Base-by-base conservation (phyloP, 2,888 invertebrate genomes). In the Xestia sexstrigata region DNA sequence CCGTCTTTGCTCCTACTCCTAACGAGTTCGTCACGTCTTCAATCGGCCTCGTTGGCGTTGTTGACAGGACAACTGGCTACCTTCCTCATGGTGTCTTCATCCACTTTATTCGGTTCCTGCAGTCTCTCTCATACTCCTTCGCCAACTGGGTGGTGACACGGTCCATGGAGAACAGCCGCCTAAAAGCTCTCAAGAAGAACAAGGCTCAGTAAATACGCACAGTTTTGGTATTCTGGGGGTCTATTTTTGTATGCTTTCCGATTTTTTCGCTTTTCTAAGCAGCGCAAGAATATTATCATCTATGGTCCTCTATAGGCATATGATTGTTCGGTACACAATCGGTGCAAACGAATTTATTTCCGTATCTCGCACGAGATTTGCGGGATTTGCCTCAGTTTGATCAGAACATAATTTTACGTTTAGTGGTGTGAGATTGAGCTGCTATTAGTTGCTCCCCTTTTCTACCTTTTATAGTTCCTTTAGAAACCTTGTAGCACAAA, bases 1-100 rank as follows among this genome's bases (percentile, higher is more conserved):
- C 98, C 0, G 97, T 98, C 94, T 97, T 98, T 95, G 98, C 98
- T 0, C 99, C 99, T 0, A 97, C 97, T 0, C 97, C 99, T 0
- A 97, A 97, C 66, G 97, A 95, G 55, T 99, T 97, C 92, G 98
- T 98, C 52, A 96, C 97, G 76, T 97, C 98, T 0, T 98, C 98
- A 0, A 93, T 99, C 2, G 97, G 96, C 76, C 97, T 98, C 2
- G 97, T 98, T 15, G 99, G 98, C 2, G 97, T 98, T 65, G 96
- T 97, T 66, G 95, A 97, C 23, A 97, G 97, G 71, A 98, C 98
- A 0, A 97, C 98, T 0, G 99, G 98, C 49, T 99, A 98, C 91
- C 97, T 97, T 20, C 98, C 98, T 0, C 98, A 98, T 89, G 94
- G 97, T 0, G 80, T 98, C 13, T 96, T 98, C 90, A 96, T 97